Conservation (phyloP, 2,888 invertebrate genomes). For the Criorhina ranunculi region DNA sequence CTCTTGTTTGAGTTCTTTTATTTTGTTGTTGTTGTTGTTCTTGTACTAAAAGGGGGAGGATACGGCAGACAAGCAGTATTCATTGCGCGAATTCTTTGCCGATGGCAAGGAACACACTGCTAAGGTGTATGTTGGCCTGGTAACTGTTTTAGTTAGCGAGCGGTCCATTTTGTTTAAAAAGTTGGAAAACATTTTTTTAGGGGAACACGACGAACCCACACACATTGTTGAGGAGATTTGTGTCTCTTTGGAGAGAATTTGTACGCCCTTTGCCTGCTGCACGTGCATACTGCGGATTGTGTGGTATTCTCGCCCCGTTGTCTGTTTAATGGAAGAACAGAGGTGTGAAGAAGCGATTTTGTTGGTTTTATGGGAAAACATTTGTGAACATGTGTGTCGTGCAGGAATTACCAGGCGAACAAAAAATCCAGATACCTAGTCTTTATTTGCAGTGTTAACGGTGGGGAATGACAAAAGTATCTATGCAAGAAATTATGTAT, state of each 20-base stretch:
- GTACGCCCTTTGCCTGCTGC: background rate
- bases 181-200: slow-evolving; percentile 68
- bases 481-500: background rate
- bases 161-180: slow-evolving; percentile 83
- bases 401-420: slow-evolving; percentile 66
- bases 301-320: no score
- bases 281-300: no score
- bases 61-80: slow-evolving; percentile 17
- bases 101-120: slow-evolving; percentile 26
- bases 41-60: slow-evolving; percentile 33
- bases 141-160: slow-evolving; percentile 85
- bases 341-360: background rate
- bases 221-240: no score
- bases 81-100: slow-evolving; percentile 36
- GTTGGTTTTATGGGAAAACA: slow-evolving; percentile 44
- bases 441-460: background rate
- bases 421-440: slow-evolving; percentile 27
- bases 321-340: no score
- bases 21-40: background rate
- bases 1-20: slow-evolving; percentile 23
- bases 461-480: background rate
- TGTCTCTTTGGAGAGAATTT: slow-evolving; percentile 7
- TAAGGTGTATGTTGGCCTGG: slow-evolving; percentile 79
- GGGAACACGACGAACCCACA: slow-evolving; percentile 5
- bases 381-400: slow-evolving; percentile 73